A percentile compares a stretch with the other conserved stretches of the same genome.
Evolutionary conservation across 2,113 vertebrate genomes (phyloP).

Genomic region (Zapus hudsonius): DNA sequence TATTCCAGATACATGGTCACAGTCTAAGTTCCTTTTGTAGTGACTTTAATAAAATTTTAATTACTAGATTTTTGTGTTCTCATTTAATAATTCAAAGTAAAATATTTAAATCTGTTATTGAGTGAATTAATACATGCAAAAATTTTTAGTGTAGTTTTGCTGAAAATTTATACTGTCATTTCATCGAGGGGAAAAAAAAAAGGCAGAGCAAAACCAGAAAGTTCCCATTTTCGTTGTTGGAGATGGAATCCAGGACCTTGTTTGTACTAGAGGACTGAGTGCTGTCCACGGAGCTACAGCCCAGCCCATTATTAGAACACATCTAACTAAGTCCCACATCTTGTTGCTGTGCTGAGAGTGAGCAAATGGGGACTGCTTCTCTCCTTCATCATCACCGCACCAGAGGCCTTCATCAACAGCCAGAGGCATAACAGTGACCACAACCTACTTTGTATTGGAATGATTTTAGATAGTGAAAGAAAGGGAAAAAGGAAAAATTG

Average conservation of each 20-base stretch:
- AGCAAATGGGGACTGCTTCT: not conserved
- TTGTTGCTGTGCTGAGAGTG: not conserved
- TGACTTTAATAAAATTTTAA: constrained; percentile 14
- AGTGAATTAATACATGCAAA: not conserved
- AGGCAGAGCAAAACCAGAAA: not conserved
- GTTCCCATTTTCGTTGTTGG: not conserved
- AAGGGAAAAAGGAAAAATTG: not conserved
- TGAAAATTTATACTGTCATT: constrained; percentile 6
- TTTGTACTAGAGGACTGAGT: too few species aligned
- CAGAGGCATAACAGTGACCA: not conserved
- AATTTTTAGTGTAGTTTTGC: not conserved
- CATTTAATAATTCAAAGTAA: not conserved
- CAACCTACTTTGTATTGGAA: too few species aligned
- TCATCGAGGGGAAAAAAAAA: not conserved
- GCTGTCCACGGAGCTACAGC: not conserved
- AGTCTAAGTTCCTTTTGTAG: not conserved
- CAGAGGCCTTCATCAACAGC: not conserved
- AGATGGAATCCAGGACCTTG: not conserved
- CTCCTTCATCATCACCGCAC: not conserved
- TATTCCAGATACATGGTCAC: not conserved
- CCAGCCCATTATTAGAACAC: too few species aligned
- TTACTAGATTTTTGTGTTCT: not conserved
- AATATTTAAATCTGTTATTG: not conserved
- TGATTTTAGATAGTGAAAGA: not conserved
- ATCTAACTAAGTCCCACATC: not conserved